A percentile compares a stretch with the other conserved stretches of the same genome.
Conservation (phyloP, 1,140 invertebrate species). For the Ctenoplectra terminalis region DNA sequence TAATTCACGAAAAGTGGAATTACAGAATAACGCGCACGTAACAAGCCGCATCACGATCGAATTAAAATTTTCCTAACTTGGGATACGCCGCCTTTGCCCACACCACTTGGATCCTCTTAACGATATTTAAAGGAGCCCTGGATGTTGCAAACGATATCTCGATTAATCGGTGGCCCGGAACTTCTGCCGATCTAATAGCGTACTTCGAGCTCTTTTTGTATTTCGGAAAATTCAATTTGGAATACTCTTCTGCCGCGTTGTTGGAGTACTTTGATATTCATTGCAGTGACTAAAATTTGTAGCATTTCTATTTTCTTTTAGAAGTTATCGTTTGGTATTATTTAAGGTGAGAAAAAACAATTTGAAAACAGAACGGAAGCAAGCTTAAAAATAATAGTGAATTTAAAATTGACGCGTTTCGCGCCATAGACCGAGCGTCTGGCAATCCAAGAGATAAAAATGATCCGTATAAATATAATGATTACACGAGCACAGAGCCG, state of each 20-base stretch:
- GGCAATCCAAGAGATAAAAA: background rate
- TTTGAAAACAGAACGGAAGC: too few relatives aligned
- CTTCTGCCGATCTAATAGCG: background rate
- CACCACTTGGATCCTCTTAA: background rate
- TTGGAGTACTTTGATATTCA: too few relatives aligned
- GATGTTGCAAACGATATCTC: background rate
- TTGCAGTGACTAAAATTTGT: too few relatives aligned
- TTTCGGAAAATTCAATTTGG: background rate
- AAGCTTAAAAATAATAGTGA: background rate
- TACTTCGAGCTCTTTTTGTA: background rate
- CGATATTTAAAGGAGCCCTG: constrained; percentile 11
- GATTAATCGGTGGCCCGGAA: constrained; percentile 5
- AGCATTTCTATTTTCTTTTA: too few relatives aligned
- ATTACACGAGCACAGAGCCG: background rate
- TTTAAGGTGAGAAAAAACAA: too few relatives aligned
- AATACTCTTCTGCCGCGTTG: too few relatives aligned
- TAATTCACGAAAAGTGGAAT: constrained; percentile 38
- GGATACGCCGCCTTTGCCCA: constrained; percentile 9
- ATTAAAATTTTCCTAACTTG: constrained; percentile 41
- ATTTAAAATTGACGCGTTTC: background rate
- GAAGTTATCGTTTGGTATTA: too few relatives aligned
- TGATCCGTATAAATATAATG: background rate
- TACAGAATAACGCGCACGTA: constrained; percentile 41
- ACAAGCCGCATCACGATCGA: constrained; percentile 32
- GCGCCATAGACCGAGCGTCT: background rate